A percentile compares a stretch with the other conserved stretches of the same genome.
Conservation (phyloP, 2,113 vertebrate genomes). For the Platycercus adscitus region DNA sequence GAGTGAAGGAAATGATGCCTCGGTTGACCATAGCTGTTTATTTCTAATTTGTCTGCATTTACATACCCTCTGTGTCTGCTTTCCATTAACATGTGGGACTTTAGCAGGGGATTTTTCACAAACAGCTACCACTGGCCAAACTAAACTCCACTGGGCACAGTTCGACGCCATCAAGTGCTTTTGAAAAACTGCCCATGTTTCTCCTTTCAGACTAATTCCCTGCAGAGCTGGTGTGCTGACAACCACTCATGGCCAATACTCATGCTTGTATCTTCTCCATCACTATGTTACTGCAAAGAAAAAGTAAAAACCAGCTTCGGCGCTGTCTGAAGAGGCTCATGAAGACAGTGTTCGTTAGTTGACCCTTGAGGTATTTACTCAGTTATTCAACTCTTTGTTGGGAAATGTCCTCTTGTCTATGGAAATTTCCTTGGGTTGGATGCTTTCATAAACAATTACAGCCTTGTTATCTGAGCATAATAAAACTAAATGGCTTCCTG, state of each 20-base stretch:
- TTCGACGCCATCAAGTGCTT: constrained; percentile 1
- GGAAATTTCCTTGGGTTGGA: constrained; percentile 28
- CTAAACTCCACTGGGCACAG: constrained; percentile 35
- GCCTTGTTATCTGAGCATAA: neutral
- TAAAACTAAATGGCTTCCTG: constrained; percentile 31
- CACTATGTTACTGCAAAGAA: neutral
- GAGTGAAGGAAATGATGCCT: constrained; percentile 18
- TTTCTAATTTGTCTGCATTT: constrained; percentile 26
- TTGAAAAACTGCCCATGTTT: constrained; percentile 16
- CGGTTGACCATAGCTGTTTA: constrained; percentile 32
- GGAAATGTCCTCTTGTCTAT: neutral
- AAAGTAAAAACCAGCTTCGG: neutral
- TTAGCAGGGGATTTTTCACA: neutral
- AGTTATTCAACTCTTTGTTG: neutral
- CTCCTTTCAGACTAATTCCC: constrained; percentile 17
- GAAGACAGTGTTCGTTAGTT: neutral
- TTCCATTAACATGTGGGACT: constrained; percentile 31
- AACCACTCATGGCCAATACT: neutral
- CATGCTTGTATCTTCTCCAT: neutral
- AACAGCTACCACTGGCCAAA: constrained; percentile 35
- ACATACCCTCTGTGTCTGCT: constrained; percentile 44
- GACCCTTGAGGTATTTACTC: neutral
- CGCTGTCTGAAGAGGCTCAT: neutral
- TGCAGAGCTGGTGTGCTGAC: neutral
- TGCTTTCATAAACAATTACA: neutral